phyloP scores from a whole-genome alignment of 2,113 vertebrate species.

The Chrysochloris asiatica region DNA sequence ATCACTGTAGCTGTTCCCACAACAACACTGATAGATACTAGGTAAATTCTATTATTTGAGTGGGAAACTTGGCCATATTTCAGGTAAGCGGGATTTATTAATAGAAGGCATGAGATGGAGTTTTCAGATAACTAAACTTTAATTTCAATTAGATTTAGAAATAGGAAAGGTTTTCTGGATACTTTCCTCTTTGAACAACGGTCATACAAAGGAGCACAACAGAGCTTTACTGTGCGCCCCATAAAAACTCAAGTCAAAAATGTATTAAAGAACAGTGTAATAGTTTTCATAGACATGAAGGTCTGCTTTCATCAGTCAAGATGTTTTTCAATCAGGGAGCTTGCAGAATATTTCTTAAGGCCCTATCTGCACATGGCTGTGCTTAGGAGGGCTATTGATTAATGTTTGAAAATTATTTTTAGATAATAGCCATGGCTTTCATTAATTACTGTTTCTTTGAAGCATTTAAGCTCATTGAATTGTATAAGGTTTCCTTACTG shows the following conservation, averaged over 20 bases:
- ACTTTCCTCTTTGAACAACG: background rate
- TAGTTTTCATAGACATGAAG: background rate
- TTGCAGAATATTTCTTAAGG: background rate
- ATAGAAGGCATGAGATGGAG: background rate
- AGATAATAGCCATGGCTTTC: background rate
- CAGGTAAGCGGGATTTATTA: conserved; percentile 23
- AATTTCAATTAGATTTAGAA: conserved; percentile 39
- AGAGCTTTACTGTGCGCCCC: background rate
- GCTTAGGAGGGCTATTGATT: background rate
- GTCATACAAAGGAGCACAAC: background rate
- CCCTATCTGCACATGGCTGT: background rate
- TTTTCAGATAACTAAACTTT: conserved; percentile 54
- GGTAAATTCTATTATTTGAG: background rate
- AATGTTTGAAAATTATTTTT: conserved; percentile 53
- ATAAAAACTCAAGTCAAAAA: conserved; percentile 15
- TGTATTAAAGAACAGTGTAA: background rate
- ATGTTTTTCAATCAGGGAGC: conserved; percentile 14
- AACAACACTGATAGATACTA: background rate
- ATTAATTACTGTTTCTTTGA: conserved; percentile 44
- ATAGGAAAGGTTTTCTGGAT: conserved; percentile 7
- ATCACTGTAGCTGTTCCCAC: background rate
- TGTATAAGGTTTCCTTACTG: conserved; percentile 13
- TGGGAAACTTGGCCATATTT: conserved; percentile 18
- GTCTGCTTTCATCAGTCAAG: conserved; percentile 4
- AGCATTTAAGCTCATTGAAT: background rate